Evolutionary conservation across 2,888 invertebrate species (phyloP).

Genomic region (Polyploca ridens): DNA sequence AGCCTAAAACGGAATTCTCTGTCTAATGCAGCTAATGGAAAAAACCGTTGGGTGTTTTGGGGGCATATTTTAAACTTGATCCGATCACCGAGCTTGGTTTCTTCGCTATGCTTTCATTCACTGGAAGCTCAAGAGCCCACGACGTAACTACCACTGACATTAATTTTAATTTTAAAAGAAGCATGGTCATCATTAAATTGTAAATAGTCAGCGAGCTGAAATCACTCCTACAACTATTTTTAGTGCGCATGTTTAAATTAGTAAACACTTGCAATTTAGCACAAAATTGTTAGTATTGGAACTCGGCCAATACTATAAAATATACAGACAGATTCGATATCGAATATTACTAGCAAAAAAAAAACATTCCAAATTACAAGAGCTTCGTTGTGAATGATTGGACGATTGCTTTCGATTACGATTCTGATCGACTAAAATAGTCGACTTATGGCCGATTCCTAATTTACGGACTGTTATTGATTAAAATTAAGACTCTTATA

Average conservation of each 20-base stretch:
- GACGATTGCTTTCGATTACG: not conserved
- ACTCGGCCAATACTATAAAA: conserved; percentile 22
- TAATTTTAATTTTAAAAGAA: not conserved
- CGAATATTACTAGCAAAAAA: conserved; percentile 12
- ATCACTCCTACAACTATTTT: conserved; percentile 19
- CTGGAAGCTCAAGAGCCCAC: too few relatives aligned
- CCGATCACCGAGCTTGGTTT: too few relatives aligned
- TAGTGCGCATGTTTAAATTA: conserved; percentile 23
- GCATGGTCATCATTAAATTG: not conserved
- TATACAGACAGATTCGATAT: conserved; percentile 1
- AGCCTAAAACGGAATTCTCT: too few relatives aligned
- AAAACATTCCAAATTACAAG: not conserved
- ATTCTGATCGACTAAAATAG: not conserved
- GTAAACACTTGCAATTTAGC: conserved; percentile 44
- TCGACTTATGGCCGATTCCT: too few relatives aligned
- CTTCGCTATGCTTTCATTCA: too few relatives aligned
- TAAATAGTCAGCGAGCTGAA: not conserved
- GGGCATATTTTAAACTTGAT: too few relatives aligned
- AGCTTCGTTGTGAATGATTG: not conserved
- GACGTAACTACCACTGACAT: too few relatives aligned
- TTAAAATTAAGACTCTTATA: too few relatives aligned
- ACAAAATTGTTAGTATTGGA: conserved; percentile 41
- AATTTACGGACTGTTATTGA: too few relatives aligned
- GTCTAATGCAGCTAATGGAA: too few relatives aligned
- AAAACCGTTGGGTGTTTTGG: too few relatives aligned